Conservation (phyloP, 2,797 vertebrate genomes). For the Falco concolor region DNA sequence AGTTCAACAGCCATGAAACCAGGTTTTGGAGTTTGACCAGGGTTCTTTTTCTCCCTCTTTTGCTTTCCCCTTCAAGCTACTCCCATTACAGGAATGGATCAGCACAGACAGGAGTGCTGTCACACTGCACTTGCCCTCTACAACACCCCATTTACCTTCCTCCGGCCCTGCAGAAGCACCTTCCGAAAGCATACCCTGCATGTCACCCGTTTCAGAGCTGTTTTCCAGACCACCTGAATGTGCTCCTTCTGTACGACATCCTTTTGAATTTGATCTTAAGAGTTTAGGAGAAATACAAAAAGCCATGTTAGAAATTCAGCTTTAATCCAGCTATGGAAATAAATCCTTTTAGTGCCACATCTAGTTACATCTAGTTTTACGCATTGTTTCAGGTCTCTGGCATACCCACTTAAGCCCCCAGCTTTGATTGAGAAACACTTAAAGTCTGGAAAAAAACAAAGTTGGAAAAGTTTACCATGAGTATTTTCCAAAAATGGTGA, state of each 20-base stretch:
- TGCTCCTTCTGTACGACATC: constrained; percentile 67
- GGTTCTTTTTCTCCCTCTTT: accelerated
- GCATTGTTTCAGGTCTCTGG: not conserved
- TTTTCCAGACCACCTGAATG: constrained; percentile 77
- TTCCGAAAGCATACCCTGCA: constrained; percentile 72
- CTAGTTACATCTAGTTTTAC: not conserved
- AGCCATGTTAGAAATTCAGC: not conserved
- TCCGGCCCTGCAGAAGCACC: constrained; percentile 72
- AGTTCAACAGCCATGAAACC: not conserved
- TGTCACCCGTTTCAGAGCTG: constrained; percentile 65
- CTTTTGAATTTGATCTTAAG: constrained; percentile 66
- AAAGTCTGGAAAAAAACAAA: not conserved
- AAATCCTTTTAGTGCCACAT: not conserved
- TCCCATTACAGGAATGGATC: not conserved
- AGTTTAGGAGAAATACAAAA: not conserved
- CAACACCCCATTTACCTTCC: constrained; percentile 75
- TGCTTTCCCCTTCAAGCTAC: not conserved
- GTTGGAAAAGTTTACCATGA: not conserved
- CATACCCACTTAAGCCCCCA: not conserved
- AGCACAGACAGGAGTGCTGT: not conserved
- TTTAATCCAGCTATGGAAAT: not conserved
- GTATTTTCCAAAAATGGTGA: not conserved
- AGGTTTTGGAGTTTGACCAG: not conserved
- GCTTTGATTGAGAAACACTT: not conserved
- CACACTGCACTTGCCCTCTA: not conserved